Evolutionary conservation across 2,113 vertebrate genomes (phyloP), one percentile per base, ranked within the genome.

Genomic region (Vombatus ursinus): DNA sequence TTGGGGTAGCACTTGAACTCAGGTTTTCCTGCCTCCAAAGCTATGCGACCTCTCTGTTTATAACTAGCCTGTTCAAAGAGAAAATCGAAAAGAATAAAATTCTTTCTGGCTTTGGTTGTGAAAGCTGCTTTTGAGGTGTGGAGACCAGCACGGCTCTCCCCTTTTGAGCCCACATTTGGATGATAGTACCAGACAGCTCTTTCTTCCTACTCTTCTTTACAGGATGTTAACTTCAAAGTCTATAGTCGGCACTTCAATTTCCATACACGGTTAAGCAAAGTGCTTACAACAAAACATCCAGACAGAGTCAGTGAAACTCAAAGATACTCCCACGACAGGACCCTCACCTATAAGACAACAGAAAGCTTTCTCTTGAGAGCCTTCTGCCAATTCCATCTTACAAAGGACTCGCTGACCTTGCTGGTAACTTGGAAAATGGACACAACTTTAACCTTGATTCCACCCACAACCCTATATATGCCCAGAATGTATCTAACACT

Each of bases 271-370:
- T 96, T 97, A 97, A 90, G 61, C 96, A 95, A 96, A 96, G 95
- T 92, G 93, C 96, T 97, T 95, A 94, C 96, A 96, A 96, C 96
- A 94, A 97, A 96, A 96, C 94, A 94, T 92, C 90, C 84, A 91
- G 61, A 52, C 93, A 12, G 2, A 89, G 52, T 96, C 90, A 51
- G 52, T 96, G 97, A 96, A 97, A 97, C 94, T 96, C 96, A 96
- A 96, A 94, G 96, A 54, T 96, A 77, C 92, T 96, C 94, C 93
- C 52, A 95, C 0, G 0, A 61, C 50, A 84, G 68, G 92, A 94
- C 89, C 90, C 53, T 96, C 94, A 96, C 93, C 94, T 95, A 54
- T 50, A 91, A 92, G 96, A 94, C 53, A 91, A 94, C 93, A 94
- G 93, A 93, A 97, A 90, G 31, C 49, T 91, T 92, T 96, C 95